Conservation (phyloP, 2,888 invertebrate genomes). For the Hypomecis atomaria region DNA sequence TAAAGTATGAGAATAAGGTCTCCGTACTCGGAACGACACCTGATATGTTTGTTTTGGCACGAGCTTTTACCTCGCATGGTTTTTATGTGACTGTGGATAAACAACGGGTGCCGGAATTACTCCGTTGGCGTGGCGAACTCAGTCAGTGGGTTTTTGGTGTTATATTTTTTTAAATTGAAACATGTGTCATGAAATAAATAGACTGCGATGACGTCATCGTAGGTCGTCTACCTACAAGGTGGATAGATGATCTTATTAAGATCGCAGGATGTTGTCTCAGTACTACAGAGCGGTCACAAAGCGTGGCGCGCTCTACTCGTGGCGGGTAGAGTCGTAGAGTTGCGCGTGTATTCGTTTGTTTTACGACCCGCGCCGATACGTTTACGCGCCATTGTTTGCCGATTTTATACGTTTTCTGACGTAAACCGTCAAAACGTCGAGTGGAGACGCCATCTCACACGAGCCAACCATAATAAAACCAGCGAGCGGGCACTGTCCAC, state of each 20-base stretch:
- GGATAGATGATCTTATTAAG: too few relatives aligned
- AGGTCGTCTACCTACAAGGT: too few relatives aligned
- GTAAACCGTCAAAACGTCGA: constrained; percentile 19
- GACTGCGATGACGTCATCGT: too few relatives aligned
- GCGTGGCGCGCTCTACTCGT: background rate
- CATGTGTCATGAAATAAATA: too few relatives aligned
- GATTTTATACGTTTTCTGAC: constrained; percentile 37
- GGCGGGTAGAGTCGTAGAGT: background rate
- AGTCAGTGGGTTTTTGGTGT: constrained; percentile 15
- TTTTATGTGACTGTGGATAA: constrained; percentile 11
- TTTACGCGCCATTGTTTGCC: constrained; percentile 41
- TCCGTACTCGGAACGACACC: constrained; percentile 14
- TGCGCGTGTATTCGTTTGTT: constrained; percentile 27
- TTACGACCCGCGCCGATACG: constrained; percentile 33
- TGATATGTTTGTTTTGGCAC: constrained; percentile 26
- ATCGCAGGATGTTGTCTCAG: too few relatives aligned
- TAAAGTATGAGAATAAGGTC: background rate
- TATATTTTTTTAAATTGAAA: background rate
- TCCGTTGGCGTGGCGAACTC: constrained; percentile 9
- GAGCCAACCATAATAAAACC: too few relatives aligned
- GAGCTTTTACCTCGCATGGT: constrained; percentile 13
- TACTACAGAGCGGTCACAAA: background rate
- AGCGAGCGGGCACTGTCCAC: too few relatives aligned
- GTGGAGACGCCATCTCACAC: background rate
- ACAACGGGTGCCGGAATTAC: constrained; percentile 20